Percentiles rank a stretch among this genome's conserved stretches.
These are phyloP conservation scores for Amyelois transitella DNA, from an alignment of 1,140 invertebrate species.

Conservation along the genomic window DNA sequence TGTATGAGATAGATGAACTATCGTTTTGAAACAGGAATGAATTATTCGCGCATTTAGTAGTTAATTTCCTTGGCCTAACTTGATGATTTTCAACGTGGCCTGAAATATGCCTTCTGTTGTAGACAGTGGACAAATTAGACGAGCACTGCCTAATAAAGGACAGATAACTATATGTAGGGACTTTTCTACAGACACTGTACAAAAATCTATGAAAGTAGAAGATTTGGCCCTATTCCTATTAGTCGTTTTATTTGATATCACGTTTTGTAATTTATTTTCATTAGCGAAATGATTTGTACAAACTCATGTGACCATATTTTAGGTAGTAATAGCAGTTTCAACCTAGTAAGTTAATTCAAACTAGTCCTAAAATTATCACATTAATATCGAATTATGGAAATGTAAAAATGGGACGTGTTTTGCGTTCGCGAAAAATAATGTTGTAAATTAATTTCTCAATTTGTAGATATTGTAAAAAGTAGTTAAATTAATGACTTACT, in stretches of 20 bases:
- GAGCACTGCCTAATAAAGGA: background rate
- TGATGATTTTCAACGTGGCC: constrained; percentile 15
- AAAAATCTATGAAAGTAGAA: constrained; percentile 32
- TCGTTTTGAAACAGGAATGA: constrained; percentile 16
- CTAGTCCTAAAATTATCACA: constrained; percentile 71
- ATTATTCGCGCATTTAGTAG: constrained; percentile 26
- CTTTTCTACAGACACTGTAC: constrained; percentile 46
- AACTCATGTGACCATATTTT: constrained; percentile 53
- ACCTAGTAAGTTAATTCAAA: constrained; percentile 67
- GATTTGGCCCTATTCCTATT: constrained; percentile 24
- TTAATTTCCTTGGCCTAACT: constrained; percentile 29
- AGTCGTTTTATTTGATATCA: background rate
- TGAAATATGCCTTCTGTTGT: constrained; percentile 21
- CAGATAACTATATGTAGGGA: constrained; percentile 19
- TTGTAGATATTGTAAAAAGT: constrained; percentile 70
- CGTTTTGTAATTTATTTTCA: background rate
- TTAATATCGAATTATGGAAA: constrained; percentile 43
- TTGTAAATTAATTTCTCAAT: constrained; percentile 48
- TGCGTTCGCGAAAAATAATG: constrained; percentile 27
- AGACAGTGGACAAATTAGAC: constrained; percentile 10
- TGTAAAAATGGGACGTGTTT: constrained; percentile 18
- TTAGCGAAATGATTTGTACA: constrained; percentile 51
- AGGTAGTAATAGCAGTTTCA: constrained; percentile 53
- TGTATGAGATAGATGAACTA: constrained; percentile 17
- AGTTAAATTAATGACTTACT: constrained; percentile 40